Evolutionary conservation across 37 sponge, comb jelly and placozoan species (phyloP).

Genomic region (Halisarca cf. caerulea): DNA sequence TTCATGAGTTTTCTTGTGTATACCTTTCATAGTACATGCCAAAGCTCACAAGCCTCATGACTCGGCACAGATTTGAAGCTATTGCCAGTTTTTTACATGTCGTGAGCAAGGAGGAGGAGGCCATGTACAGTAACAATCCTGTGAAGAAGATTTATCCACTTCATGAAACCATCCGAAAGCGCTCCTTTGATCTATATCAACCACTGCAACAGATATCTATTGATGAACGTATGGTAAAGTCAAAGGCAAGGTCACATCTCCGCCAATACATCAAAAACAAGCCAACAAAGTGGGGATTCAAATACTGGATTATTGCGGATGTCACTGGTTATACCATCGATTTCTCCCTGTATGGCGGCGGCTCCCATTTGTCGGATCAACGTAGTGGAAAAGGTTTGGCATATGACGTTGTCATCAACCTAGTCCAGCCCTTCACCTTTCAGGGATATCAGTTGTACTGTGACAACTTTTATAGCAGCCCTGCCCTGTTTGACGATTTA

Average conservation of each 20-base stretch:
- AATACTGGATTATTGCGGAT: not conserved
- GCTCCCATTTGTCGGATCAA: too few species aligned
- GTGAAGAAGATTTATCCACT: too few species aligned
- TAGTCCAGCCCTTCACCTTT: not conserved
- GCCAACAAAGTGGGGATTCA: constrained; percentile 9
- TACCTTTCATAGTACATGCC: not conserved
- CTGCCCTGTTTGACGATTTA: too few species aligned
- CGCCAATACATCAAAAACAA: not conserved
- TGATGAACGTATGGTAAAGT: constrained; percentile 49
- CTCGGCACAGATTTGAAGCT: not conserved
- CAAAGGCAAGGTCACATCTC: constrained; percentile 20
- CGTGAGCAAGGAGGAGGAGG: too few species aligned
- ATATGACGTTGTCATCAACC: not conserved
- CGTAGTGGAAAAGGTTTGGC: not conserved
- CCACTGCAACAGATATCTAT: not conserved
- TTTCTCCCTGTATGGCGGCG: not conserved
- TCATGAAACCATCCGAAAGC: not conserved
- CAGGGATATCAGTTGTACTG: not conserved
- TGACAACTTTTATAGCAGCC: not conserved
- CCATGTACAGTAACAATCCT: too few species aligned
- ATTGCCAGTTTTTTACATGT: too few species aligned
- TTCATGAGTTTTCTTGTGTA: too few species aligned
- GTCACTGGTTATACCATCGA: not conserved
- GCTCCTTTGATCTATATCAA: not conserved
- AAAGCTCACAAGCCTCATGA: not conserved